phyloP scores from a whole-genome alignment of 64 coral and sea anemone genomes.

The Actinia equina region DNA sequence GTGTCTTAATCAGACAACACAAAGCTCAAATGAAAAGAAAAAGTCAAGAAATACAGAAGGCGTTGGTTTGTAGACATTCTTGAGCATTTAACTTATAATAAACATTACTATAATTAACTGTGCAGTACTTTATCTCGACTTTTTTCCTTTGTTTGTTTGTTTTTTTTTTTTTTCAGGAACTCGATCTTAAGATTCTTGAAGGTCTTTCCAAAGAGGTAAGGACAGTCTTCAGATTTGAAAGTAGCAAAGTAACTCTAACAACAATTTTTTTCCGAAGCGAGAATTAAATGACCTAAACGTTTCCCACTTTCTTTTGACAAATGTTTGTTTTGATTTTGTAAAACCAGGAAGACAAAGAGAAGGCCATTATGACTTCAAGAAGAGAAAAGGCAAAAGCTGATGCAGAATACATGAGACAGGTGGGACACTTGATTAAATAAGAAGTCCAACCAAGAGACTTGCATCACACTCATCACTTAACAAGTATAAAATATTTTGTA shows the following conservation, averaged over 20 bases:
- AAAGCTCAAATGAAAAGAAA: slow-evolving; percentile 99
- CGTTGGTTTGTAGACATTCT: slow-evolving; percentile 59
- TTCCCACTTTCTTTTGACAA: neutral
- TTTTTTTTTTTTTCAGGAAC: slow-evolving; percentile 76
- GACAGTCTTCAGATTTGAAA: neutral
- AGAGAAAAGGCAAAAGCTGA: slow-evolving; percentile 94
- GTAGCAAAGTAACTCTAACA: too few relatives aligned
- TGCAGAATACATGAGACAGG: slow-evolving; percentile 98
- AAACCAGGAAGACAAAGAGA: slow-evolving; percentile 79
- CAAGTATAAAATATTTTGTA: too few relatives aligned
- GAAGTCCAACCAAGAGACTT: too few relatives aligned
- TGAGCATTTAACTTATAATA: neutral
- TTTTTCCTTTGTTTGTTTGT: neutral
- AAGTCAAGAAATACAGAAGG: slow-evolving; percentile 94
- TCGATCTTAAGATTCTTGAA: slow-evolving; percentile 89
- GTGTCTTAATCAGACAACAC: slow-evolving; percentile 92
- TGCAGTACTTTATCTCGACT: neutral
- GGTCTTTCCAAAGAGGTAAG: slow-evolving; percentile 67
- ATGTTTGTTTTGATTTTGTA: neutral
- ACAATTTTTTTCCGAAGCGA: too few relatives aligned
- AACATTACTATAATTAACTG: neutral
- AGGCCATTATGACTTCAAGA: slow-evolving; percentile 76
- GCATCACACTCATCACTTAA: too few relatives aligned
- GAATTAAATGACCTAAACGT: neutral
- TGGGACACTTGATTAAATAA: neutral